Evolutionary conservation across 2,888 invertebrate genomes (phyloP).

Genomic region (Hoplodrina blanda): DNA sequence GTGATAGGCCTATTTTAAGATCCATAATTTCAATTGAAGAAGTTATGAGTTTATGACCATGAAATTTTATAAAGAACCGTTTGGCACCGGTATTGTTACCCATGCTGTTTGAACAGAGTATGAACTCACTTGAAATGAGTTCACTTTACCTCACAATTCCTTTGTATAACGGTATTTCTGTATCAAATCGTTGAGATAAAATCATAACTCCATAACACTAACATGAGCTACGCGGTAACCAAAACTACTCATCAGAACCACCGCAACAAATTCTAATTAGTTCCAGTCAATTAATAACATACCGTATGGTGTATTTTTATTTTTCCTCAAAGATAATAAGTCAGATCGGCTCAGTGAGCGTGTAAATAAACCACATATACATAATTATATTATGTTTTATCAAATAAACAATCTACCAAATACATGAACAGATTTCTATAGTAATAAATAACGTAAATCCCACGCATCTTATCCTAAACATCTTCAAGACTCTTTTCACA

Average conservation of each 20-base stretch:
- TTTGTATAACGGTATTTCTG: slow-evolving; percentile 1
- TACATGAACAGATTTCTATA: background rate
- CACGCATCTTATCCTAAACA: background rate
- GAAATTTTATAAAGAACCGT: too few species aligned
- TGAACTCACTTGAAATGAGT: too few species aligned
- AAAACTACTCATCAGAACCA: slow-evolving; percentile 34
- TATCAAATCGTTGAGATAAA: slow-evolving; percentile 1
- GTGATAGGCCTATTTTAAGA: too few species aligned
- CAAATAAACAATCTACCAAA: slow-evolving; percentile 10
- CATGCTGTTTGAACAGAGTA: too few species aligned
- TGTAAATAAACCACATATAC: slow-evolving; percentile 4
- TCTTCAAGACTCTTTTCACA: slow-evolving; percentile 10
- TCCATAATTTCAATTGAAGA: too few species aligned
- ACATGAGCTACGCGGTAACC: slow-evolving; percentile 16
- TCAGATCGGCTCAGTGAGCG: slow-evolving; percentile 33
- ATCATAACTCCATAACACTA: background rate
- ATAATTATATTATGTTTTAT: background rate
- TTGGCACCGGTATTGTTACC: too few species aligned
- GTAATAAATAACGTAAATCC: slow-evolving; percentile 12
- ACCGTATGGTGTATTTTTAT: slow-evolving; percentile 41
- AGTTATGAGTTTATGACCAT: too few species aligned
- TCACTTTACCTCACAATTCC: background rate
- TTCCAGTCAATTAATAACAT: slow-evolving; percentile 48
- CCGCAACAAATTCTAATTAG: slow-evolving; percentile 53
- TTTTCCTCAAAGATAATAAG: slow-evolving; percentile 48